These are phyloP conservation scores for Ctenochaetus hawaiiensis DNA, from an alignment of 2,797 vertebrate genomes.

Conservation along the genomic window DNA sequence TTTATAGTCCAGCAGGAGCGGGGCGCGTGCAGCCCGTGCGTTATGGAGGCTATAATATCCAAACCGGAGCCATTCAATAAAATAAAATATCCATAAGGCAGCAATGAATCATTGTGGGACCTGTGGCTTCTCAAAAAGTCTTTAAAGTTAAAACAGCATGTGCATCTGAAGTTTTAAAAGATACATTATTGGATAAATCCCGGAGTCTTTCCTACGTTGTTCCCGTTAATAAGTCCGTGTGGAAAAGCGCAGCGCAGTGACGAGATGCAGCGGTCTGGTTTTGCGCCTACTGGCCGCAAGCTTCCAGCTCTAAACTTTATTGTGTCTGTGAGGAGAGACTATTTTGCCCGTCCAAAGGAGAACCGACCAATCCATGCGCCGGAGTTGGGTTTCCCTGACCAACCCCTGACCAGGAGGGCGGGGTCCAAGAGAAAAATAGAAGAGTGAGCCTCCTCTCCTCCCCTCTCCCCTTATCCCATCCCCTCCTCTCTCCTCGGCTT, in stretches of 20 bases:
- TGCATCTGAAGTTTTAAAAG: neutral
- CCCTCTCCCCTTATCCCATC: slow-evolving; percentile 5
- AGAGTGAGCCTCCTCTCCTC: slow-evolving; percentile 27
- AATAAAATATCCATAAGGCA: slow-evolving; percentile 55
- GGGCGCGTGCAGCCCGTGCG: slow-evolving; percentile 63
- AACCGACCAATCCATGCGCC: slow-evolving; percentile 72
- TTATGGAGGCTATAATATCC: slow-evolving; percentile 43
- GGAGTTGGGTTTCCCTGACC: slow-evolving; percentile 68
- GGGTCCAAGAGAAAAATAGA: slow-evolving; percentile 59
- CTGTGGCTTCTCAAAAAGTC: neutral
- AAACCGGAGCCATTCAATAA: slow-evolving; percentile 33
- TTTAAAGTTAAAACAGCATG: neutral
- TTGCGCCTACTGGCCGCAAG: slow-evolving; percentile 52
- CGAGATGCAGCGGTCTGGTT: slow-evolving; percentile 30
- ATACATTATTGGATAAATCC: slow-evolving; percentile 27
- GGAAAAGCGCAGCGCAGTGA: slow-evolving; percentile 23
- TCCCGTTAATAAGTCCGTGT: slow-evolving; percentile 28
- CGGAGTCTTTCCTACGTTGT: slow-evolving; percentile 3
- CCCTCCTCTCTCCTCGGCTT: neutral
- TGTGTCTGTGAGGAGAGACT: slow-evolving; percentile 71
- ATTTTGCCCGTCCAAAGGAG: slow-evolving; percentile 42
- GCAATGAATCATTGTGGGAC: slow-evolving; percentile 3
- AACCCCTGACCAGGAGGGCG: slow-evolving; percentile 76
- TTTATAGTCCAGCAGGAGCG: slow-evolving; percentile 46
- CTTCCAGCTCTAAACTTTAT: slow-evolving; percentile 74